Evolutionary conservation across 2,888 invertebrate species (phyloP).

Genomic region (Ecliptopera silaceata): DNA sequence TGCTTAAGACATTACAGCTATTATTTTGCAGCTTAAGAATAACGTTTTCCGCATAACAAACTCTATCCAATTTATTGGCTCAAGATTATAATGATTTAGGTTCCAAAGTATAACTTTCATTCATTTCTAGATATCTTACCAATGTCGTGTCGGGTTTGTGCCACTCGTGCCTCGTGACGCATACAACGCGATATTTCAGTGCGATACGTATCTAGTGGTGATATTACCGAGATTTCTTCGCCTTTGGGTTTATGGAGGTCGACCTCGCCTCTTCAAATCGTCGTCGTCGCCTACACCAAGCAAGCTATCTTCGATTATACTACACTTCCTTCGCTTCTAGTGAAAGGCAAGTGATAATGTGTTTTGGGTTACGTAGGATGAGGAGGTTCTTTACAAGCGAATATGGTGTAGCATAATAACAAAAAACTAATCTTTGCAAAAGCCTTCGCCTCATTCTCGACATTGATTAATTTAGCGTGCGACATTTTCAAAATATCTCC

Average conservation of each 20-base stretch:
- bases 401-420: not conserved
- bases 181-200: constrained; percentile 35
- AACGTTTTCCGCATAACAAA: not conserved
- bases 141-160: constrained; percentile 19
- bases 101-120: constrained; percentile 15
- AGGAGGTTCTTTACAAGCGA: constrained; percentile 7
- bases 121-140: constrained; percentile 18
- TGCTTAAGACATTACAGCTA: not conserved
- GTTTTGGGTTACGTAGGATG: constrained; percentile 2
- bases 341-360: constrained; percentile 15
- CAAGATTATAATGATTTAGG: constrained; percentile 1
- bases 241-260: constrained; percentile 30
- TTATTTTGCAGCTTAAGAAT: not conserved
- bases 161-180: constrained; percentile 21
- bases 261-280: constrained; percentile 28
- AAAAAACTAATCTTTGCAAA: not conserved
- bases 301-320: constrained; percentile 20
- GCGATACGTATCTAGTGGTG: constrained; percentile 38
- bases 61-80: not conserved
- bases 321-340: constrained; percentile 13
- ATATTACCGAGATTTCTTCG: constrained; percentile 37
- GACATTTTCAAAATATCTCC: constrained; percentile 10
- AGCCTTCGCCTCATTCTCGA: not conserved
- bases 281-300: constrained; percentile 17
- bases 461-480: constrained; percentile 9